Base-by-base conservation (phyloP, 2,888 invertebrate genomes). In the Iphiclides podalirius region DNA sequence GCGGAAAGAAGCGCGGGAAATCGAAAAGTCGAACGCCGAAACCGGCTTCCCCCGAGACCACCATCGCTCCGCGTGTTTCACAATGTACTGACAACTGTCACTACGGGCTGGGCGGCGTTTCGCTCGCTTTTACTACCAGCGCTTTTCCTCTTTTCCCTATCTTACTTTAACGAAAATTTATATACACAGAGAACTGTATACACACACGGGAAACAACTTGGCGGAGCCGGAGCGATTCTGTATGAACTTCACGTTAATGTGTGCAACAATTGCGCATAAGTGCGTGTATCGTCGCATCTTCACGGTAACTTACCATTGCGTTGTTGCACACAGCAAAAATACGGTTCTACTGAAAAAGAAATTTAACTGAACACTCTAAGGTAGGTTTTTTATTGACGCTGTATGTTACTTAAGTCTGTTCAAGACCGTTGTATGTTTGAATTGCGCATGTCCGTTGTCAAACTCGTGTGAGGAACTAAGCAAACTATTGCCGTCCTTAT, bases 141-240 rank as follows among this genome's bases (percentile, higher is more conserved):
- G 79, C 70, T 79, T 79, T 83, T 80, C 80, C 83, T 78, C 82
- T 77, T 78, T 77, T 77, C 78, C 75, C 79, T 78, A 79, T 81
- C 79, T 81, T 77, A 73, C 80, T 80, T 76, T 67, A 74, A 74
- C 80, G 75, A 78, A 77, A 79, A 76, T 77, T 66, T 77, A 77
- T 75, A 73, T 72, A 78, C 72, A 75, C 69, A 77, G 60, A 72
- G 63, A 72, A 63, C 61, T 67, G 61, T 70, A 70, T 70, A 74
- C 79, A 81, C 80, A 81, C 74, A 78, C 70, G 67, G 61, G 75
- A 63, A 70, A 68, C 64, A 74, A 75, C 65, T 75, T 72, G 66
- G 67, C 69, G 55, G 57, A 69, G 59, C 65, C 68, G 70, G 55
- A 58, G 47, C 53, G 33, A 55, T 50, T 53, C 54, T 69, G 72